These are phyloP conservation scores for Noctuana brunneofusca DNA, from an alignment of 2,888 invertebrate genomes.

Conservation along the genomic window DNA sequence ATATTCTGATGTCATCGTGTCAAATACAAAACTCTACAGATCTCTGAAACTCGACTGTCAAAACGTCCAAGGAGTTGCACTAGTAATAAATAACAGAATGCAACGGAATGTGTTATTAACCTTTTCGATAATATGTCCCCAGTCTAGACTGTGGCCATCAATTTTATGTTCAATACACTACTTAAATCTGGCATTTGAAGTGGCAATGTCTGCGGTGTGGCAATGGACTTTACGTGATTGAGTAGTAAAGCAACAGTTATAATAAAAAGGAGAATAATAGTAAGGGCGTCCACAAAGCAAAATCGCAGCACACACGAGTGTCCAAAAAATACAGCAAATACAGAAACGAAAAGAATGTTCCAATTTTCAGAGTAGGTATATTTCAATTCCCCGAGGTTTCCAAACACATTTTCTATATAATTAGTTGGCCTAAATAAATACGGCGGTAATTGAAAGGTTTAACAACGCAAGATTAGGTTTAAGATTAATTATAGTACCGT, in stretches of 20 bases:
- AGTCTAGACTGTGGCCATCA: slow-evolving; percentile 29
- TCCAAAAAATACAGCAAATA: not conserved
- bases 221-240: slow-evolving; percentile 2
- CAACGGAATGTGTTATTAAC: slow-evolving; percentile 24
- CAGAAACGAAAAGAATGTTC: slow-evolving; percentile 5
- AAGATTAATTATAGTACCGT: slow-evolving; percentile 25
- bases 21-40: not conserved
- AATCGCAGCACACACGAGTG: no score
- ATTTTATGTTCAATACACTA: slow-evolving; percentile 24
- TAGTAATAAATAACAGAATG: slow-evolving; percentile 21
- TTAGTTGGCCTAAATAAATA: slow-evolving; percentile 33
- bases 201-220: slow-evolving; percentile 14
- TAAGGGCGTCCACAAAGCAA: no score
- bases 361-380: slow-evolving; percentile 21
- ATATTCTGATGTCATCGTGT: no score
- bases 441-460: slow-evolving; percentile 29
- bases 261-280: not conserved
- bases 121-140: slow-evolving; percentile 24
- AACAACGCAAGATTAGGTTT: slow-evolving; percentile 20
- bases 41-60: not conserved
- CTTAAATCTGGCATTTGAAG: slow-evolving; percentile 20
- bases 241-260: slow-evolving; percentile 6
- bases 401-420: slow-evolving; percentile 26
- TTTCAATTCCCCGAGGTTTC: slow-evolving; percentile 16
- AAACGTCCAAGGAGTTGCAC: not conserved